Percentiles rank a stretch among this genome's conserved stretches.
Conservation (phyloP, 2,888 invertebrate genomes). For the Lapara coniferarum region DNA sequence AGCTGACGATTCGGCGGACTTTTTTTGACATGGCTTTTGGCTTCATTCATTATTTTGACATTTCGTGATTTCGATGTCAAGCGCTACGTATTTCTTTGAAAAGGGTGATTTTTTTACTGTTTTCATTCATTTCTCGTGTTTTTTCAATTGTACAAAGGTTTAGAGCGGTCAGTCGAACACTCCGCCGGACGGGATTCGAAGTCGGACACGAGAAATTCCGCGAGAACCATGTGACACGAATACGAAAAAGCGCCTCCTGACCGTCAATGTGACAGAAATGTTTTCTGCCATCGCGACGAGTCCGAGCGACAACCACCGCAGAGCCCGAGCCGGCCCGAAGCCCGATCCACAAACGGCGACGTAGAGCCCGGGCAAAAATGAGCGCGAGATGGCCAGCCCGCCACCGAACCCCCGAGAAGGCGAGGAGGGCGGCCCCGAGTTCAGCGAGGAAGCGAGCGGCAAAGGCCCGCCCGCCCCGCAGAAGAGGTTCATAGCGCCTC, state of each 20-base stretch:
- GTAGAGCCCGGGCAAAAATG: slow-evolving; percentile 81
- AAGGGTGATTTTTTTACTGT: slow-evolving; percentile 67
- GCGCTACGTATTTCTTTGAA: slow-evolving; percentile 81
- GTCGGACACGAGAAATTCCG: slow-evolving; percentile 66
- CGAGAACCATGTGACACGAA: slow-evolving; percentile 83
- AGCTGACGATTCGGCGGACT: slow-evolving; percentile 77
- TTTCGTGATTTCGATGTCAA: slow-evolving; percentile 83
- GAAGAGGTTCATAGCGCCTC: slow-evolving; percentile 79
- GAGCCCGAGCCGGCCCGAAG: slow-evolving; percentile 66
- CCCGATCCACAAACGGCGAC: slow-evolving; percentile 73
- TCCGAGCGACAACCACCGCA: slow-evolving; percentile 72
- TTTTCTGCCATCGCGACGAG: slow-evolving; percentile 81
- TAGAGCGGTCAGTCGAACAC: slow-evolving; percentile 46
- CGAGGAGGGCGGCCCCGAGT: slow-evolving; percentile 77
- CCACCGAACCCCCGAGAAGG: slow-evolving; percentile 82
- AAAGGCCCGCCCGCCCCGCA: slow-evolving; percentile 78
- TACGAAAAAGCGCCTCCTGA: slow-evolving; percentile 82
- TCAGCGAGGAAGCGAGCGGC: slow-evolving; percentile 74
- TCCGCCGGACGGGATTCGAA: slow-evolving; percentile 47
- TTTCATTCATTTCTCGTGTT: slow-evolving; percentile 58
- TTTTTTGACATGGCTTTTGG: slow-evolving; percentile 81
- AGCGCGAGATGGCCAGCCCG: slow-evolving; percentile 83
- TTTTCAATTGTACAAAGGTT: slow-evolving; percentile 58
- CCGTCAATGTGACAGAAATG: slow-evolving; percentile 84
- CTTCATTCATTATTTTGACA: slow-evolving; percentile 84